These are phyloP conservation scores for Penaeus indicus DNA, from an alignment of 1,140 invertebrate species.

Conservation along the genomic window DNA sequence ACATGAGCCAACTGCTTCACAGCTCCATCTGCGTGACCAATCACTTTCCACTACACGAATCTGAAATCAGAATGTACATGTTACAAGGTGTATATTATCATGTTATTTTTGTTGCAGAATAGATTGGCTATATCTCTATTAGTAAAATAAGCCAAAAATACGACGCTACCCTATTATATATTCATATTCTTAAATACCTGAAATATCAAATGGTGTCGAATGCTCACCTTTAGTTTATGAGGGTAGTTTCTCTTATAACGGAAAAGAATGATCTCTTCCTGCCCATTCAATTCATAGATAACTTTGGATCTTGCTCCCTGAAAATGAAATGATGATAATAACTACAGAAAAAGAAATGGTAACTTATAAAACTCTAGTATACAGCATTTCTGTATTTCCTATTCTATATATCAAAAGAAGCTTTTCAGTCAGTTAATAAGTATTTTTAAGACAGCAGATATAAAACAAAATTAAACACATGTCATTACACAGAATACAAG, in stretches of 20 bases:
- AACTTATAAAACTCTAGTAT: neutral
- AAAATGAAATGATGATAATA: slow-evolving; percentile 65
- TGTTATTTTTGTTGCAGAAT: neutral
- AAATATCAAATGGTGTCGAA: neutral
- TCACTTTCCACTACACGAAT: slow-evolving; percentile 52
- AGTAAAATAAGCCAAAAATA: no score
- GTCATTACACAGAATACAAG: neutral
- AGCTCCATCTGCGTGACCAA: slow-evolving; percentile 51
- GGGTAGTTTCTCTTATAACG: slow-evolving; percentile 77
- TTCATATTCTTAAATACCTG: neutral
- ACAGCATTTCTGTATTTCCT: neutral
- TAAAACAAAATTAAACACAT: neutral
- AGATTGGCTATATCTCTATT: no score
- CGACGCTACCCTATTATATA: neutral
- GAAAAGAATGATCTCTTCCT: slow-evolving; percentile 78
- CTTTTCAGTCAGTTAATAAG: no score
- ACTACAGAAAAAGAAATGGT: neutral
- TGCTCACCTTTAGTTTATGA: slow-evolving; percentile 64
- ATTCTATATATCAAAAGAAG: no score
- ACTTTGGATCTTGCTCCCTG: slow-evolving; percentile 79
- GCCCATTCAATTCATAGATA: slow-evolving; percentile 76
- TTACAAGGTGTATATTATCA: neutral
- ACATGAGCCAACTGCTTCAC: slow-evolving; percentile 77
- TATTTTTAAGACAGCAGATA: no score
- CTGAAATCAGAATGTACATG: neutral